Percentiles rank a stretch among this genome's conserved stretches.
Conservation (phyloP, 2,113 vertebrate species). For the Nothocercus nigrocapillus region DNA sequence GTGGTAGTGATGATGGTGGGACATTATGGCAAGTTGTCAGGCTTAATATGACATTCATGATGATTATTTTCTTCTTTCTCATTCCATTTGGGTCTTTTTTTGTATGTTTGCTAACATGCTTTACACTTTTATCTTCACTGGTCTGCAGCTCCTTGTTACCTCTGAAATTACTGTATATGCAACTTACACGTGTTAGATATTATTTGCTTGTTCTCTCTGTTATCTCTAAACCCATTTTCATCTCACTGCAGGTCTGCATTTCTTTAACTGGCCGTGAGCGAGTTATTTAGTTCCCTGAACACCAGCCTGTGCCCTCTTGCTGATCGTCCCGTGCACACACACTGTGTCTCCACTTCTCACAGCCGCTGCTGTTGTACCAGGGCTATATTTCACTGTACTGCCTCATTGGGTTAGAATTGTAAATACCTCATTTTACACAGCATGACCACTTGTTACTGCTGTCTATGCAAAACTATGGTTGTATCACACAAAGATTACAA, state of each 20-base stretch:
- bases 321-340: neutral
- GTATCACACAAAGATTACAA: neutral
- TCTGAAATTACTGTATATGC: neutral
- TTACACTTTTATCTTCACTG: neutral
- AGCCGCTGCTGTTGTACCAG: fast-evolving
- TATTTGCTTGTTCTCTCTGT: neutral
- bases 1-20: neutral
- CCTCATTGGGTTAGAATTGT: neutral
- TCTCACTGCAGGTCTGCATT: neutral
- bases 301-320: neutral
- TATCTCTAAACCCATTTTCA: neutral
- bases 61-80: neutral
- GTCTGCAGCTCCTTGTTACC: neutral
- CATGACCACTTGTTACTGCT: neutral
- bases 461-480: neutral
- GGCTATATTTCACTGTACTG: neutral
- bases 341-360: neutral
- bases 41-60: neutral
- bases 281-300: fast-evolving
- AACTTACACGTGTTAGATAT: neutral
- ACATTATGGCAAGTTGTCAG: neutral
- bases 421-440: neutral
- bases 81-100: neutral
- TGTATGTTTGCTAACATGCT: neutral
- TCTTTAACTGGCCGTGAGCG: fast-evolving